These are phyloP conservation scores for Syrphus vitripennis DNA, from an alignment of 2,888 invertebrate species.

Conservation along the genomic window DNA sequence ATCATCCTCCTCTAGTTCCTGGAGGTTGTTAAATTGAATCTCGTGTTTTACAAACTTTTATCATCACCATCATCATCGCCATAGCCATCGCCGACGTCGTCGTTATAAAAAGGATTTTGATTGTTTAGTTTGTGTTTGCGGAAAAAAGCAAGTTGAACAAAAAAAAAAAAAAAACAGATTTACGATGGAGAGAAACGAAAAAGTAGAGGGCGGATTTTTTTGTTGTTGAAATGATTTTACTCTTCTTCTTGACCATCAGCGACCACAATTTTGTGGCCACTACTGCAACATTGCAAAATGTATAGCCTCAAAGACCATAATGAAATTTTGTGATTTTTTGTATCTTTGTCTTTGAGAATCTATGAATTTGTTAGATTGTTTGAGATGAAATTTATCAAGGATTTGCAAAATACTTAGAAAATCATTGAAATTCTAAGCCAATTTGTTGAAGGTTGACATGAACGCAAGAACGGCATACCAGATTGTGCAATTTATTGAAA, in stretches of 20 bases:
- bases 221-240: neutral
- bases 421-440: too few relatives aligned
- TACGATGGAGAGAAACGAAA: neutral
- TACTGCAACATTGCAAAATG: constrained; percentile 12
- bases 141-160: neutral
- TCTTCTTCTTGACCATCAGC: constrained; percentile 15
- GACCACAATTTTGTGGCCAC: constrained; percentile 63
- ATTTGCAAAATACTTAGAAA: too few relatives aligned
- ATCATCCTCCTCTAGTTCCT: too few relatives aligned
- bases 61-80: constrained; percentile 58
- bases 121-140: constrained; percentile 54
- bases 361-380: too few relatives aligned
- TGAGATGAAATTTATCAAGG: too few relatives aligned
- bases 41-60: constrained; percentile 71
- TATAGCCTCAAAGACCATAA: constrained; percentile 51
- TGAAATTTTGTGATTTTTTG: constrained; percentile 67
- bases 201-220: neutral
- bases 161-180: constrained; percentile 1
- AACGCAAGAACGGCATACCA: too few relatives aligned
- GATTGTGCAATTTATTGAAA: too few relatives aligned
- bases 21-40: constrained; percentile 64
- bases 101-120: constrained; percentile 65
- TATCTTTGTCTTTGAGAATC: constrained; percentile 33
- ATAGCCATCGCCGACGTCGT: constrained; percentile 5
- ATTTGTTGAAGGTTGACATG: too few relatives aligned